These are phyloP conservation scores for Philaethria dido DNA, from an alignment of 2,888 invertebrate species.

Conservation along the genomic window DNA sequence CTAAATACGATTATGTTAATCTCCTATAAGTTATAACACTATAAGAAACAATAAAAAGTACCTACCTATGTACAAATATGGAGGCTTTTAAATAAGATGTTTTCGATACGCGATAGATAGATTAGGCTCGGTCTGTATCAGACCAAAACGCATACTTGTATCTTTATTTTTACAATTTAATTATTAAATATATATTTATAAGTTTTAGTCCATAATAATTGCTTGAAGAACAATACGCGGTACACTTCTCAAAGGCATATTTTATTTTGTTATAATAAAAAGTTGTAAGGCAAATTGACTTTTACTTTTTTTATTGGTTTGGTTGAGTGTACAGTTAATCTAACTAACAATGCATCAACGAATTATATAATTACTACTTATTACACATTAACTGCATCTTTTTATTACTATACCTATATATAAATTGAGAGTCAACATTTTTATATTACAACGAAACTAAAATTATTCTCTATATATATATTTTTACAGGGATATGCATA, in stretches of 20 bases:
- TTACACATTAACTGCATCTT: not conserved
- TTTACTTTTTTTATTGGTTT: slow-evolving; percentile 33
- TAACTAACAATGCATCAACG: slow-evolving; percentile 19
- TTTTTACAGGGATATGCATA: not conserved
- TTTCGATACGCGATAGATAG: slow-evolving; percentile 23
- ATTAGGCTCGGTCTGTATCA: slow-evolving; percentile 75
- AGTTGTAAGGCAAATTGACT: slow-evolving; percentile 37
- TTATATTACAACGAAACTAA: not conserved
- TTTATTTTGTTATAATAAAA: slow-evolving; percentile 41
- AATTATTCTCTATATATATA: not conserved
- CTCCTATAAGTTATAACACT: slow-evolving; percentile 7
- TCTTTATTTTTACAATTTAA: slow-evolving; percentile 18
- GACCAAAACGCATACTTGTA: slow-evolving; percentile 51
- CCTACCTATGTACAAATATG: slow-evolving; percentile 53
- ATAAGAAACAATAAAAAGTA: slow-evolving; percentile 34
- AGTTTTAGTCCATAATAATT: slow-evolving; percentile 24
- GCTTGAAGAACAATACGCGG: slow-evolving; percentile 28
- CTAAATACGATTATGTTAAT: slow-evolving; percentile 11
- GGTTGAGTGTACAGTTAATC: slow-evolving; percentile 19
- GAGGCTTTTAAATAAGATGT: slow-evolving; percentile 55
- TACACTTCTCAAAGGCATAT: slow-evolving; percentile 32
- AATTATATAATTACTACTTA: not conserved
- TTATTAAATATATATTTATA: slow-evolving; percentile 7
- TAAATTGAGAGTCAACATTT: not conserved
- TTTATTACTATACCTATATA: not conserved